Evolutionary conservation across 2,888 invertebrate genomes (phyloP), one percentile per base, ranked within the genome.

Genomic region (Agrotis clavis): DNA sequence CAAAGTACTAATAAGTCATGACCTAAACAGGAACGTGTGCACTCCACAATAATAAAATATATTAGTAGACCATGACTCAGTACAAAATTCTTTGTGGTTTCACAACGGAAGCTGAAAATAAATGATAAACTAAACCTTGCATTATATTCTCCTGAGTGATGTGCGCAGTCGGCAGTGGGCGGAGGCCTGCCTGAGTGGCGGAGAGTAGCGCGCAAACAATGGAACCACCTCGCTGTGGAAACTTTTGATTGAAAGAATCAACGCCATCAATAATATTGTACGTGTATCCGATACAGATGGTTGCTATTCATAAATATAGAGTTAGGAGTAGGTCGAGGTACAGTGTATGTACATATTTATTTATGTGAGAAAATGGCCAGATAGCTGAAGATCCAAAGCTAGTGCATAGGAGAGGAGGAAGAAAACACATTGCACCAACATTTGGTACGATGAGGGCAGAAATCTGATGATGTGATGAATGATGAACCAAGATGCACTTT

Each of bases 161-260:
- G n/a, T 25, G 50, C 57, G n/a, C 35, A 25, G 41, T 14, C 30
- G 51, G 16, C 45, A 35, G 79, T 69, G 60, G 73, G 68, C 59
- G 66, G 63, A 54, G 73, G 47, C 16, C 65, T 21, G 47, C 16
- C 65, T 21, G 11, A n/a, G 50, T 54, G 56, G 11, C 61, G 53
- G 50, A 71, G 68, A 71, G 68, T 70, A 70, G 70, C 73, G 60
- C 51, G 61, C 53, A 48, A 81, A 73, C 71, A 71, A 61, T 63
- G n/a, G 54, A 61, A 41, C 53, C 47, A 61, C 67, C 81, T 66
- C 71, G n/a, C 62, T 50, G 62, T 41, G 16, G 73, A 74, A 81
- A 88, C 84, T 84, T 90, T 88, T 83, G 88, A 89, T 90, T 86
- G 87, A 86, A 85, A 81, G 73, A 84, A 79, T 85, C 83, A 81